Base-by-base conservation (phyloP, 2,888 invertebrate genomes). In the Cryptophagus acutangulus region DNA sequence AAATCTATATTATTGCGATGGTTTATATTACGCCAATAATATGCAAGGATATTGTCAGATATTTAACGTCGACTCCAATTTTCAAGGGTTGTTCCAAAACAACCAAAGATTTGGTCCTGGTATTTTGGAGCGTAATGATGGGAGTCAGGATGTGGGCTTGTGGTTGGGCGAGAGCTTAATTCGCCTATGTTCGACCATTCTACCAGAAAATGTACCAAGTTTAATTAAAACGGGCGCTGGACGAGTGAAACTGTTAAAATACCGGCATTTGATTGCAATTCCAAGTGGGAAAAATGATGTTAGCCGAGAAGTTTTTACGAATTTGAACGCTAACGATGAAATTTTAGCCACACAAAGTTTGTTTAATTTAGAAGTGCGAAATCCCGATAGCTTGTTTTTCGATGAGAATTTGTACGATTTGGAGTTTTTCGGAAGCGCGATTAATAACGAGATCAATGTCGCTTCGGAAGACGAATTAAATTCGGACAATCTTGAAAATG, bases 81-180 rank as follows among this genome's bases (percentile, higher is more conserved):
- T 59, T 40, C 61, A 77, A 71, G 77, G 76, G 14, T 47, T 79
- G 9, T 76, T 70, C 54, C 65, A 71, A 51, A 60, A 66, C n/a
- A 73, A 78, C 52, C 41, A 62, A 6, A 71, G 77, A 13, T 78
- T 72, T 65, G 79, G 79, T 20, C 78, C 79, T 1, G 79, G 79
- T 0, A 60, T 77, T 6, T 66, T 72, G 30, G 69, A 71, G 0
- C 61, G 73, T 40, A 46, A 69, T 0, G 57, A 68, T 46, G 65
- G 71, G 1, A 60, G 49, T 3, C 74, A 74, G 49, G 72, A 78
- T 52, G 76, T 78, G 1, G 79, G 79, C 0, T 53, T 78, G 8
- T 79, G 79, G 79, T 54, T 68, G 2, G 74, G 73, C 0, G 60
- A 52, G 1, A 67, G 68, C 42, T 63, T 79, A 17, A 53, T 74